phyloP scores from a whole-genome alignment of 2,113 vertebrate genomes.

The Rhea americana region DNA sequence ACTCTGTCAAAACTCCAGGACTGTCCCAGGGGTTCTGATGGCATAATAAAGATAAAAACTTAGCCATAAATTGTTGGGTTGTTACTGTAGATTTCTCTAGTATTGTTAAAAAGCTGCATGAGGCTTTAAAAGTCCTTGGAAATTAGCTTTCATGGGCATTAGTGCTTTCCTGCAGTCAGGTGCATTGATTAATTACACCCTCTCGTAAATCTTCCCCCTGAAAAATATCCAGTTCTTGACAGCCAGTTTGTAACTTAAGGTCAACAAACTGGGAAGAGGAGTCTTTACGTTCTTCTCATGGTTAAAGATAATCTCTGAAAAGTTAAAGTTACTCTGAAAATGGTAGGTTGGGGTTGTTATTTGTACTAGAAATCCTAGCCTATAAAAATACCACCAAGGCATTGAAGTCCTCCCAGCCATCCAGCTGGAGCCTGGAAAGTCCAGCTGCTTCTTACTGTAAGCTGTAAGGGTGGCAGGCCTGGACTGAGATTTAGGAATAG shows the following conservation, averaged over 20 bases:
- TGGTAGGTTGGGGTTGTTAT: not conserved
- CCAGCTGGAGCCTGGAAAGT: not conserved
- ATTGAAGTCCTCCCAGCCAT: not conserved
- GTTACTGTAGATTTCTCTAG: not conserved
- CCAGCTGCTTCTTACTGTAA: not conserved
- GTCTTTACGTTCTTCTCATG: not conserved
- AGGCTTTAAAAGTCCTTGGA: not conserved
- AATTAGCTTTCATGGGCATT: not conserved
- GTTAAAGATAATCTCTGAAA: not conserved
- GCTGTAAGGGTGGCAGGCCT: not conserved
- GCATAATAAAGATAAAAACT: not conserved
- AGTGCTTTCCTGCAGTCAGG: not conserved
- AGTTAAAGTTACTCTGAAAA: conserved; percentile 10
- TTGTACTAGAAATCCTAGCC: not conserved
- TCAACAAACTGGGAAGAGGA: not conserved
- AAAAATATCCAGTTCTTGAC: not conserved
- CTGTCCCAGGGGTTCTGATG: not conserved
- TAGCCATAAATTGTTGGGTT: not conserved
- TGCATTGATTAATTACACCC: not conserved
- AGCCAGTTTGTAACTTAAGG: not conserved
- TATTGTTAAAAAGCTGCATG: not conserved
- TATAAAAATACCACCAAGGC: not conserved
- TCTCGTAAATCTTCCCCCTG: not conserved
- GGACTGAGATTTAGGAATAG: not conserved
- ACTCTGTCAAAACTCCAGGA: not conserved